Percentiles rank a stretch among this genome's conserved stretches.
Conservation (phyloP, 1,140 invertebrate genomes). For the Drosophila arizonae region DNA sequence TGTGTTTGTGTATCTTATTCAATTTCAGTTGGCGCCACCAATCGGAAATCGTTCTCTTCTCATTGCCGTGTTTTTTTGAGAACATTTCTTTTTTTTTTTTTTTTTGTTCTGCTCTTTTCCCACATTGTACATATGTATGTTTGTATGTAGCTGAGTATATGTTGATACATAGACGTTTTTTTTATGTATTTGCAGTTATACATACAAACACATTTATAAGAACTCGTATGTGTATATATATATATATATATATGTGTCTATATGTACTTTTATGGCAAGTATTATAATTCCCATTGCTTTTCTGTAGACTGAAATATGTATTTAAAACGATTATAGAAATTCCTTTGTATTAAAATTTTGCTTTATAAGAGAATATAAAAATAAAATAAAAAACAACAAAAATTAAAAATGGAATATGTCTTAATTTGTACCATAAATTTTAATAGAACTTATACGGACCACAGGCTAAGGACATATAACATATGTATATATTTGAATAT, state of each 20-base stretch:
- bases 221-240: background rate
- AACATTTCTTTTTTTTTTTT: constrained; percentile 11
- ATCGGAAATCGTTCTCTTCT: constrained; percentile 51
- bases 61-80: constrained; percentile 27
- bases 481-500: too few species aligned
- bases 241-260: too few species aligned
- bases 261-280: background rate
- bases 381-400: background rate
- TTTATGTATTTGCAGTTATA: background rate
- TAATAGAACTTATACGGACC: background rate
- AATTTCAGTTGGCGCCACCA: constrained; percentile 57
- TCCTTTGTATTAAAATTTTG: background rate
- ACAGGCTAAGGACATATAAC: background rate
- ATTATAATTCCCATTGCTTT: constrained; percentile 2
- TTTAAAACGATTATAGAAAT: constrained; percentile 10
- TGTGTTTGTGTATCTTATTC: constrained; percentile 45
- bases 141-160: background rate
- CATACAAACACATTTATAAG: background rate
- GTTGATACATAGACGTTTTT: background rate
- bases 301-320: constrained; percentile 1
- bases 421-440: background rate
- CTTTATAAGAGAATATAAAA: background rate
- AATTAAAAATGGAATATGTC: background rate
- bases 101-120: constrained; percentile 7
- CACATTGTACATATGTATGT: constrained; percentile 5